phyloP scores from a whole-genome alignment of 2,888 invertebrate species.

The Drosophila algonquin region DNA sequence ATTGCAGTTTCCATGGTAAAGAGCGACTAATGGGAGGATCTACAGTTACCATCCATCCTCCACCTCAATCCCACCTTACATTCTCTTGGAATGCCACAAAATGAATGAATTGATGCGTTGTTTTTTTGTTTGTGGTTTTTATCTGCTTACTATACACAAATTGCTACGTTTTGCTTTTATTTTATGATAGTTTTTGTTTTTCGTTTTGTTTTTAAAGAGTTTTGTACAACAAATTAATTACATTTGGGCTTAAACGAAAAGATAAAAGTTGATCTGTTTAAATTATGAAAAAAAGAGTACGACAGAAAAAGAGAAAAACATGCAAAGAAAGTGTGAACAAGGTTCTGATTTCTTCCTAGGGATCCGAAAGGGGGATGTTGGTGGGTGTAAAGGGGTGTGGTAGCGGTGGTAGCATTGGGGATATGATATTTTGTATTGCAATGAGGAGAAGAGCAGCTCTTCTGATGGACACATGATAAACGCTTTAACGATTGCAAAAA shows the following conservation, averaged over 20 bases:
- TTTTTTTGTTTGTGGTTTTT: constrained; percentile 29
- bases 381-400: constrained; percentile 7
- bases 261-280: constrained; percentile 24
- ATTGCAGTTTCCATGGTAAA: neutral
- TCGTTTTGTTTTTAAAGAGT: constrained; percentile 34
- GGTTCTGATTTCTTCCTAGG: neutral
- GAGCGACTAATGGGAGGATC: neutral
- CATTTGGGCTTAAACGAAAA: constrained; percentile 52
- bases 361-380: constrained; percentile 2
- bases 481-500: neutral
- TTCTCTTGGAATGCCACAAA: neutral
- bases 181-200: constrained; percentile 53
- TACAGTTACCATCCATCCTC: neutral
- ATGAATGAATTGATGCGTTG: constrained; percentile 33
- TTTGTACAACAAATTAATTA: constrained; percentile 52
- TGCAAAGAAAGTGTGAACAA: constrained; percentile 8
- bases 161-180: constrained; percentile 70
- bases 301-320: constrained; percentile 12
- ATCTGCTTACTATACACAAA: constrained; percentile 72
- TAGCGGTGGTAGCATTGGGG: constrained; percentile 29
- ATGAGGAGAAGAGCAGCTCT: neutral
- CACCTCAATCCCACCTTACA: neutral
- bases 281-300: constrained; percentile 24
- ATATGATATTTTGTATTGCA: constrained; percentile 3
- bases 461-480: neutral